These are phyloP conservation scores for Holothuria scabra DNA, from an alignment of 53 echinoderm and acorn worm genomes.

Conservation along the genomic window DNA sequence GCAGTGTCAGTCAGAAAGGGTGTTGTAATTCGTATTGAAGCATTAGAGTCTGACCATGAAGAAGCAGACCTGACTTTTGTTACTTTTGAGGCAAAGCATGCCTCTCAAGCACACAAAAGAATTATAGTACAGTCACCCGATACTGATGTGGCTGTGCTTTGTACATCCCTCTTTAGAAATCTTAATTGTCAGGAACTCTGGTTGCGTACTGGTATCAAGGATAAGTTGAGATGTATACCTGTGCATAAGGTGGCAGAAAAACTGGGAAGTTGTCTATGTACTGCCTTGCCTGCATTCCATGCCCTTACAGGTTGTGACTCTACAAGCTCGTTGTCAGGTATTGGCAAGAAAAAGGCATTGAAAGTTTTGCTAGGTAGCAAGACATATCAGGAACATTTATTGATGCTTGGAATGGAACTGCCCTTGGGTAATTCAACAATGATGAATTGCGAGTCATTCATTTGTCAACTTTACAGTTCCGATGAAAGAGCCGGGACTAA, in stretches of 20 bases:
- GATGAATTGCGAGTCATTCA: not conserved
- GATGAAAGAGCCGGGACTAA: no score
- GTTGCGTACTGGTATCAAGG: slow-evolving; percentile 29
- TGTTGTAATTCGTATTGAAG: not conserved
- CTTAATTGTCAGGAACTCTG: slow-evolving; percentile 5
- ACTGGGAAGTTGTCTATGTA: not conserved
- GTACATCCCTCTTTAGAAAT: not conserved
- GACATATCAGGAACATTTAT: not conserved
- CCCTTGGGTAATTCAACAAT: not conserved
- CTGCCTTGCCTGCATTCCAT: slow-evolving; percentile 5
- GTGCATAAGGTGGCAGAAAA: not conserved
- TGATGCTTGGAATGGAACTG: not conserved
- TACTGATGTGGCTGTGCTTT: slow-evolving; percentile 12
- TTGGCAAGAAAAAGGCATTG: not conserved
- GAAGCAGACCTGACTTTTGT: slow-evolving; percentile 20
- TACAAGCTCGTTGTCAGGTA: not conserved
- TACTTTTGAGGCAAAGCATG: slow-evolving; percentile 7
- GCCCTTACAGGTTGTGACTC: slow-evolving; percentile 13
- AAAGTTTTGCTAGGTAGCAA: not conserved
- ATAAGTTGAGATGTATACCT: not conserved
- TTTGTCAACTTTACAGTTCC: not conserved
- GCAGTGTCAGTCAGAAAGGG: not conserved
- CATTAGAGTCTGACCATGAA: not conserved
- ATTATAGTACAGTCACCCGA: slow-evolving; percentile 18
- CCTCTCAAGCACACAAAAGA: not conserved